Evolutionary conservation across 2,113 vertebrate genomes (phyloP), one percentile per base, ranked within the genome.

Genomic region (Oreochromis aureus): DNA sequence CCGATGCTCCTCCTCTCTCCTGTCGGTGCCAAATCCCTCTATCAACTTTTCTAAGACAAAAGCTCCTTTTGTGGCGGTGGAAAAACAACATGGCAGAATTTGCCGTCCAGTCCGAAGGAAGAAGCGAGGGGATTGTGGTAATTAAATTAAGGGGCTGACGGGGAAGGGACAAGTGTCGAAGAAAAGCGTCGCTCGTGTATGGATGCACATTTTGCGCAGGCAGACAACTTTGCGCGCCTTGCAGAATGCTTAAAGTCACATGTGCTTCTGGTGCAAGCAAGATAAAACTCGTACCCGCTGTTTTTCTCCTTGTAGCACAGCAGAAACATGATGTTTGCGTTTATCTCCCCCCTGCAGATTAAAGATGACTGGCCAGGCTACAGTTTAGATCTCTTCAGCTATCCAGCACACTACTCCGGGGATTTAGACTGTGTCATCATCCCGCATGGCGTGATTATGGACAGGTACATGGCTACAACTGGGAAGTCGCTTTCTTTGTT

Each of bases 401-500:
- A 96, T 11, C 98, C 98, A 6, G 94, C 97, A 30, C 97, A 98
- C 91, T 99, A 98, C 92, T 96, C 94, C 1, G 97, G 96, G 86
- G 98, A 98, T 87, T 90, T 99, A 94, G 97, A 98, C 41, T 97
- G 96, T 3, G 97, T 98, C 82, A 95, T 98, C 84, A 97, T 99
- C 79, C 98, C 98, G 4, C 97, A 98, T 0, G 97, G 98, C 76
- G 96, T 98, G 90, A 97, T 98, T 82, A 97, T 98, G 95, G 97
- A 98, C 97, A 97, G 98, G 98, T 98, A 95, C 30, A 39, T 27
- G 51, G 19, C 30, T 51, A 18, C 69, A 56, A 24, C 36, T 54
- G 8, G 12, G 51, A 10, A 78, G 51, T 22, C 4, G 11, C 10
- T 41, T 18, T 19, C 22, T 71, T 39, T 39, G 1, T 32, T 15